Evolutionary conservation across 2,888 invertebrate species (phyloP).

Genomic region (Autographa gamma): DNA sequence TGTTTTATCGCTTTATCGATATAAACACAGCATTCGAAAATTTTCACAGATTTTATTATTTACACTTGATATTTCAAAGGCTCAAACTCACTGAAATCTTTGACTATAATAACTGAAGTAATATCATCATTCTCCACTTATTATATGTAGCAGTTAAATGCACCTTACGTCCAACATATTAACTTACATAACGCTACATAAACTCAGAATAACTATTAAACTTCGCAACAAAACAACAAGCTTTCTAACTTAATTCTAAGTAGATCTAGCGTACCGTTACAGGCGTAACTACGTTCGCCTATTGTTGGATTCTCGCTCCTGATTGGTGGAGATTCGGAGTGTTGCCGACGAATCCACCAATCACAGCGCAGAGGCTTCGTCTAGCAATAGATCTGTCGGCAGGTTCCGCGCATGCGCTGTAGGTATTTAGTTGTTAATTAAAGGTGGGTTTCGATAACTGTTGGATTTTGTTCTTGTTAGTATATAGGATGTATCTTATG

Average conservation of each 20-base stretch:
- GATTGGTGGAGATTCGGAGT: slow-evolving; percentile 69
- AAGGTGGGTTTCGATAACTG: slow-evolving; percentile 22
- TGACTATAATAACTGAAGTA: too few species aligned
- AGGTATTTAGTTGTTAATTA: slow-evolving; percentile 61
- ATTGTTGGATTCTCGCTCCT: slow-evolving; percentile 72
- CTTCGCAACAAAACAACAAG: slow-evolving; percentile 10
- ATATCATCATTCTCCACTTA: too few species aligned
- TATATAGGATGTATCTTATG: background rate
- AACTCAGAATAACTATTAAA: slow-evolving; percentile 1
- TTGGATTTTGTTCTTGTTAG: slow-evolving; percentile 10
- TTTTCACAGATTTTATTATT: too few species aligned
- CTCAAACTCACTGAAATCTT: too few species aligned
- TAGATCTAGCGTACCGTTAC: slow-evolving; percentile 64
- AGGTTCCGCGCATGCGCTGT: slow-evolving; percentile 44
- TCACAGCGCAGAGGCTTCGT: slow-evolving; percentile 74
- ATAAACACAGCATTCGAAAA: too few species aligned
- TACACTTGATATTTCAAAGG: too few species aligned
- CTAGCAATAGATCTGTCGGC: slow-evolving; percentile 71
- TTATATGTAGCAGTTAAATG: too few species aligned
- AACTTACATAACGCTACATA: background rate
- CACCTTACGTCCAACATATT: background rate
- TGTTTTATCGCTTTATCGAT: too few species aligned
- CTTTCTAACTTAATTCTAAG: slow-evolving; percentile 44
- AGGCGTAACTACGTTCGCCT: slow-evolving; percentile 74
- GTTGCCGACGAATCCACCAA: slow-evolving; percentile 74